Conservation (phyloP, 2,888 invertebrate species). For the Dasysyrphus albostriatus region DNA sequence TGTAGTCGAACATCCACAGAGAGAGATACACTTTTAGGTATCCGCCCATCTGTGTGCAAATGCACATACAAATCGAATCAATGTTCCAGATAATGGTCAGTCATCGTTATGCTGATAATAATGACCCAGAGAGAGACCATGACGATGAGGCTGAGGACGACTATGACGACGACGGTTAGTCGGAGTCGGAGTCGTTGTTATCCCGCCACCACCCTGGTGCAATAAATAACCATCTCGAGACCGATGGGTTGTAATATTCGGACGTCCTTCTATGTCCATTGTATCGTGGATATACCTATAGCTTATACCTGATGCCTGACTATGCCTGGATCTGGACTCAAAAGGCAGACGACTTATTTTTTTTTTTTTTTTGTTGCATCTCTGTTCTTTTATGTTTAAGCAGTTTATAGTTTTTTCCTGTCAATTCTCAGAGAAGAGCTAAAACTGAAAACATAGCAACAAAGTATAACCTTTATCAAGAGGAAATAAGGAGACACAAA, state of each 20-base stretch:
- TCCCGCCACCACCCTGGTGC: slow-evolving; percentile 41
- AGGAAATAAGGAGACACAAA: slow-evolving; percentile 53
- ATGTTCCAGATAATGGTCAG: slow-evolving; percentile 76
- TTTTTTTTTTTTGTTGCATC: slow-evolving; percentile 34
- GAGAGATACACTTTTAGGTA: slow-evolving; percentile 54
- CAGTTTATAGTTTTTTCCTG: slow-evolving; percentile 23
- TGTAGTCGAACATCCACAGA: slow-evolving; percentile 54
- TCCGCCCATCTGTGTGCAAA: slow-evolving; percentile 73
- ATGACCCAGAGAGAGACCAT: slow-evolving; percentile 63
- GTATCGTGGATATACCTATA: slow-evolving; percentile 10
- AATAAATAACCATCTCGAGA: slow-evolving; percentile 73
- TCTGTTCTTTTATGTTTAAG: slow-evolving; percentile 5
- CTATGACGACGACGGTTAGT: slow-evolving; percentile 17
- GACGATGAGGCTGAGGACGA: slow-evolving; percentile 25
- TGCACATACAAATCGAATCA: slow-evolving; percentile 76
- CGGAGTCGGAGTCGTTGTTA: slow-evolving; percentile 22
- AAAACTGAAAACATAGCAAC: slow-evolving; percentile 13
- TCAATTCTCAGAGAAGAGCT: slow-evolving; percentile 12
- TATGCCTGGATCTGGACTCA: slow-evolving; percentile 10
- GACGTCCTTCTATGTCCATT: slow-evolving; percentile 25
- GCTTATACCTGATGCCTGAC: slow-evolving; percentile 55
- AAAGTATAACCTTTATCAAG: slow-evolving; percentile 48
- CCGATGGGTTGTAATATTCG: slow-evolving; percentile 64
- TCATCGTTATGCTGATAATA: slow-evolving; percentile 76
- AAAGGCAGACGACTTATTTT: slow-evolving; percentile 35